Base-by-base conservation (phyloP, 2,797 vertebrate species). In the Paramormyrops hopkinsi region DNA sequence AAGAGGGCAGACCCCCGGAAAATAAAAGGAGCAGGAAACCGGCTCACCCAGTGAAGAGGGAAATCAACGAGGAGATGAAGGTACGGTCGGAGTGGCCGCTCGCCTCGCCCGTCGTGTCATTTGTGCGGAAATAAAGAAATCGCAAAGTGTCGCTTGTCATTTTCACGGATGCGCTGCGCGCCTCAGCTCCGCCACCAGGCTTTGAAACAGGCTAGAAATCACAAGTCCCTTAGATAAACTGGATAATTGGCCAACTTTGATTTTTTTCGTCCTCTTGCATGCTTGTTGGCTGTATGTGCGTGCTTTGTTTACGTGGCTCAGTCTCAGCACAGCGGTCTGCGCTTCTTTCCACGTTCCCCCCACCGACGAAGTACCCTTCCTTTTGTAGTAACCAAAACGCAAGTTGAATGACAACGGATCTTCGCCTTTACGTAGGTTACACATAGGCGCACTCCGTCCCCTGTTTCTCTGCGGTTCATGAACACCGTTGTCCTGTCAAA, bases 31-130 rank as follows among this genome's bases (percentile, higher is more conserved):
- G 98, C 97, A 97, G 98, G 94, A 99, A 99, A 91, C 98, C 98
- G 94, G 98, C 98, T 91, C 98, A 99, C 96, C 98, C 98, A 73
- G 98, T 99, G 94, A 99, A 99, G 93, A 96, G 98, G 95, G 98
- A 99, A 93, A 99, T 99, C 94, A 99, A 99, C 92, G 98, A 99
- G 93, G 98, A 99, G 95, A 99, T 99, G 98, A 99, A 99, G 98
- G 98, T 99, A 97, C 94, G 94, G 85, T 17, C 46, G 33, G n/a
- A 46, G 56, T 46, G 86, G 59, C 33, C 59, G 79, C 62, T 29
- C 46, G 92, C 88, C 91, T 29, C 62, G 62, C 62, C 62, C 62
- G 94, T 93, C 91, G 94, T 94, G 91, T 92, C 94, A 92, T 94
- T 92, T 94, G 93, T 95, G 91, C 92, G 95, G 93, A 59, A 88